Conservation (phyloP, 1,140 invertebrate species). For the Maniola jurtina region DNA sequence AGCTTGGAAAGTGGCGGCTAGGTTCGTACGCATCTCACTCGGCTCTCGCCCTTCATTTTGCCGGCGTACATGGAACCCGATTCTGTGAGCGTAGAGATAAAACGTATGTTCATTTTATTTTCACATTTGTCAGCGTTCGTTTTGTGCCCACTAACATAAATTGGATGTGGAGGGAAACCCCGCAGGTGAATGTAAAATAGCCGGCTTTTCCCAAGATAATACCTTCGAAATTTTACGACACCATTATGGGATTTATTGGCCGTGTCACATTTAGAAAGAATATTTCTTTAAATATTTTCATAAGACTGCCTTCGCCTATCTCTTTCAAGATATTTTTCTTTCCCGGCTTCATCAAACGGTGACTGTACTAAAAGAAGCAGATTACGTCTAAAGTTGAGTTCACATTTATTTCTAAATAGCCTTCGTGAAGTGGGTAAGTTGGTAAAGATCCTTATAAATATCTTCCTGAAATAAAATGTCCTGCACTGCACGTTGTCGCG, state of each 20-base stretch:
- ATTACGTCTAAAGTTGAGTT: too few relatives aligned
- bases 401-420: too few relatives aligned
- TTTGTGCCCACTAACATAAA: constrained; percentile 78
- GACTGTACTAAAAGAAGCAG: not conserved
- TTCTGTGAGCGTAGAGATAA: constrained; percentile 67
- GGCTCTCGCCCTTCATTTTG: constrained; percentile 14
- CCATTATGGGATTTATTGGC: constrained; percentile 76
- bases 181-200: constrained; percentile 78
- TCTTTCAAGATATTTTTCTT: constrained; percentile 4
- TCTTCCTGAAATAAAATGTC: too few relatives aligned
- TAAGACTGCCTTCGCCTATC: not conserved
- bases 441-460: too few relatives aligned
- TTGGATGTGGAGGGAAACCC: constrained; percentile 76
- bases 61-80: constrained; percentile 56
- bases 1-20: not conserved
- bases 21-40: not conserved
- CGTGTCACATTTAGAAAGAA: constrained; percentile 69
- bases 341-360: constrained; percentile 9
- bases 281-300: constrained; percentile 58
- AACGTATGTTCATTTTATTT: constrained; percentile 78
- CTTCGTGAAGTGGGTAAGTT: too few relatives aligned
- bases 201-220: constrained; percentile 76
- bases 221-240: constrained; percentile 75
- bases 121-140: constrained; percentile 78
- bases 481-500: not conserved